These are phyloP conservation scores for Spea bombifrons DNA, from an alignment of 2,113 vertebrate species.

Conservation along the genomic window DNA sequence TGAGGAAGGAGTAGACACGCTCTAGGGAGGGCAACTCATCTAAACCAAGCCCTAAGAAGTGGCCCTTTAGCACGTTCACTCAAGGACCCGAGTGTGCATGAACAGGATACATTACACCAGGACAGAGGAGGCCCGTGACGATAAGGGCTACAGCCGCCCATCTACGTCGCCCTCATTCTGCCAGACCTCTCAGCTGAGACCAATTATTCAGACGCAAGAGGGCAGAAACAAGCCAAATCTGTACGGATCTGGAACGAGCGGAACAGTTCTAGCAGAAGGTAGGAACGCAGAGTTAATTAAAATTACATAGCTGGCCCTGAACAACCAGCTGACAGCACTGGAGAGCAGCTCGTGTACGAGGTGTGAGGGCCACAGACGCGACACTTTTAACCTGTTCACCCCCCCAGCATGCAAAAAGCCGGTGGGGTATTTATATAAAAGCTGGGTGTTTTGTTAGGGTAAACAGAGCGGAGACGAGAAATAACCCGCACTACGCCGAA, in stretches of 20 bases:
- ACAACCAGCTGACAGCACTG: not conserved
- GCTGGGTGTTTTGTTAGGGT: too few relatives aligned
- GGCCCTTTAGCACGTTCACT: too few relatives aligned
- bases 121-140: not conserved
- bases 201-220: conserved; percentile 31
- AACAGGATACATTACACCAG: too few relatives aligned
- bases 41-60: too few relatives aligned
- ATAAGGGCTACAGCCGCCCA: not conserved
- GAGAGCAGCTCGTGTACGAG: not conserved
- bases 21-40: too few relatives aligned
- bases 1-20: too few relatives aligned
- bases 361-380: not conserved
- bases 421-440: too few relatives aligned
- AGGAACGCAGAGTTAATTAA: conserved; percentile 32
- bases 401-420: too few relatives aligned
- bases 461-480: not conserved
- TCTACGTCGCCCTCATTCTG: conserved; percentile 20
- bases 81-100: too few relatives aligned
- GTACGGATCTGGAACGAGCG: not conserved
- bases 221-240: conserved; percentile 8
- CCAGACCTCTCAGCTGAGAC: conserved; percentile 39
- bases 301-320: conserved; percentile 4
- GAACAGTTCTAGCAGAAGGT: not conserved
- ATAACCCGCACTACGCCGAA: not conserved
- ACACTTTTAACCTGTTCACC: too few relatives aligned